Evolutionary conservation across 1,140 invertebrate genomes (phyloP).

Genomic region (Platorchestia sp.): DNA sequence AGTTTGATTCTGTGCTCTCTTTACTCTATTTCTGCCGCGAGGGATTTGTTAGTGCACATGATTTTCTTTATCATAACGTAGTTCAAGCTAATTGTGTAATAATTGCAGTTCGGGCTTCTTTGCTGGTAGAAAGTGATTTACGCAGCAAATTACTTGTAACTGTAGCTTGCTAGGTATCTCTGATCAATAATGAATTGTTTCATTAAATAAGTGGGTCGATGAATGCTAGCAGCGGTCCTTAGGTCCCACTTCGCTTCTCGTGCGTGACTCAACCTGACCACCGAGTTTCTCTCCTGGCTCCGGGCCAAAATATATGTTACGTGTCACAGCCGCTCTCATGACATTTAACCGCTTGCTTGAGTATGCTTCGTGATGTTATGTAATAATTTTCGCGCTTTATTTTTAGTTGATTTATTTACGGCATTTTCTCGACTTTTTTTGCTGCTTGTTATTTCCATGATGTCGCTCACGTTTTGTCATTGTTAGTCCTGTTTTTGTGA

Average conservation of each 20-base stretch:
- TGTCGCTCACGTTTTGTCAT: neutral
- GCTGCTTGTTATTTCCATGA: neutral
- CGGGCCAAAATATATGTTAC: neutral
- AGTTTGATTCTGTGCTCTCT: too few relatives aligned
- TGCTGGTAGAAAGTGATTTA: neutral
- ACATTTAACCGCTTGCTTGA: neutral
- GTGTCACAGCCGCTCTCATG: neutral
- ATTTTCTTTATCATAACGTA: neutral
- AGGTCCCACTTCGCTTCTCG: neutral
- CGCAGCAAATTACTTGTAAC: neutral
- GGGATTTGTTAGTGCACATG: neutral
- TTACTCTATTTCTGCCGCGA: too few relatives aligned
- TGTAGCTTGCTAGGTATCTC: neutral
- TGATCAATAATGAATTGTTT: neutral
- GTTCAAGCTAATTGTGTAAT: neutral
- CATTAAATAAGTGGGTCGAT: neutral
- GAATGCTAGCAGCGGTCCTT: neutral
- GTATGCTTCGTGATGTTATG: neutral
- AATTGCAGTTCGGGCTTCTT: neutral
- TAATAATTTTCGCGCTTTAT: neutral
- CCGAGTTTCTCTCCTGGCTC: neutral
- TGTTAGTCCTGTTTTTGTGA: neutral
- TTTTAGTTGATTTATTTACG: neutral
- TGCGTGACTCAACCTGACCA: neutral
- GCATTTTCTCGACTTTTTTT: neutral